Conservation (phyloP, 2,888 invertebrate species). For the Lutraria lutraria region DNA sequence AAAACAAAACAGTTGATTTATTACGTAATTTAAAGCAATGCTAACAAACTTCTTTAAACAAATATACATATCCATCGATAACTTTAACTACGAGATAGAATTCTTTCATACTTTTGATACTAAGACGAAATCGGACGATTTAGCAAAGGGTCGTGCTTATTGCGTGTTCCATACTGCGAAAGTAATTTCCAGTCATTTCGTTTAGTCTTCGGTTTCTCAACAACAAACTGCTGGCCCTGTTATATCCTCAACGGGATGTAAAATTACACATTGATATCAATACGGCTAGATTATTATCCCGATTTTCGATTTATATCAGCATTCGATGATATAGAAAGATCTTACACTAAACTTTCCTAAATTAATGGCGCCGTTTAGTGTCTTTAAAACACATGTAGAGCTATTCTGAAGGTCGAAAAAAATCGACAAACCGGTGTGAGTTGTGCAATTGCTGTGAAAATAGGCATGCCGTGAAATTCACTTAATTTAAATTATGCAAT, state of each 20-base stretch:
- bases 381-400: neutral
- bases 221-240: slow-evolving; percentile 12
- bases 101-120: neutral
- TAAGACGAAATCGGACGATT: neutral
- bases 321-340: slow-evolving; percentile 17
- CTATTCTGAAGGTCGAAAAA: neutral
- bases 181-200: slow-evolving; percentile 3
- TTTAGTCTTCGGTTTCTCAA: slow-evolving; percentile 15
- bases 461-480: neutral
- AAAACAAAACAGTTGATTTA: no score
- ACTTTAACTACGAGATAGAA: no score
- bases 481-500: no score
- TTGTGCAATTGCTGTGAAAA: neutral
- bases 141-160: neutral
- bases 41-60: neutral
- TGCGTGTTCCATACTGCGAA: neutral
- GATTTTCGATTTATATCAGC: neutral
- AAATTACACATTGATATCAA: slow-evolving; percentile 1
- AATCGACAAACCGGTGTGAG: neutral
- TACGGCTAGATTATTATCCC: neutral
- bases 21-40: neutral
- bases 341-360: slow-evolving; percentile 6
- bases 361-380: neutral
- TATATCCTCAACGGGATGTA: slow-evolving; percentile 11
- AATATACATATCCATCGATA: neutral